Base-by-base conservation (phyloP, 2,113 vertebrate genomes). In the Archocentrus centrarchus region DNA sequence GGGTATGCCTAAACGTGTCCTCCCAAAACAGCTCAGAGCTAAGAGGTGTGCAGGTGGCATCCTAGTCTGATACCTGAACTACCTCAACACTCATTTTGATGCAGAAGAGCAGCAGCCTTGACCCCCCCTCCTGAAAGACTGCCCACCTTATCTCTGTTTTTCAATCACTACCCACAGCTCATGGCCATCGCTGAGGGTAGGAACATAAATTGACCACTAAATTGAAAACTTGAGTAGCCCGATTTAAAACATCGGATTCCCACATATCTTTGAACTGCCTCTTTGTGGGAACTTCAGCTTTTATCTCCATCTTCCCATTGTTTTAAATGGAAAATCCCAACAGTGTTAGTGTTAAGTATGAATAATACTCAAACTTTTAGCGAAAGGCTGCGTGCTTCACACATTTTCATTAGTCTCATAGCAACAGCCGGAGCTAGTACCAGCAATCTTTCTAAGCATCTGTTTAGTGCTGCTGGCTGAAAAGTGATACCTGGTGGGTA, bases 401-500 rank as follows among this genome's bases (percentile, higher is more conserved):
- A 80, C 20, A 80, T 89, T 88, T 83, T 83, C 78, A 87, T 87
- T 79, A 84, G 86, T 87, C 78, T 87, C 85, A 37, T 35, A 73
- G 86, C 85, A 90, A 70, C 86, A 86, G 86, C 76, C 60, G 77
- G 41, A 77, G 59, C 57, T 68, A 44, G 47, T 62, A 58, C 35
- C 76, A 85, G 80, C 59, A 57, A 59, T 81, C 82, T 89, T 59
- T 75, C 61, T 4, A 61, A 91, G 86, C 90, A 89, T 88, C 84
- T 92, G 91, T 83, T 91, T 79, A 22, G 27, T 81, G 73, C 82
- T 87, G 78, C 89, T 87, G 87, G 87, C 80, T 82, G 77, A 79
- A 83, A 80, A 84, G 55, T 30, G 62, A 55, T 76, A 92, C 82
- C 90, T 88, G 77, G 39, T 80, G 83, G 80, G 66, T 70, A 77